phyloP scores from a whole-genome alignment of 2,888 invertebrate species.

The Litoditis marina region DNA sequence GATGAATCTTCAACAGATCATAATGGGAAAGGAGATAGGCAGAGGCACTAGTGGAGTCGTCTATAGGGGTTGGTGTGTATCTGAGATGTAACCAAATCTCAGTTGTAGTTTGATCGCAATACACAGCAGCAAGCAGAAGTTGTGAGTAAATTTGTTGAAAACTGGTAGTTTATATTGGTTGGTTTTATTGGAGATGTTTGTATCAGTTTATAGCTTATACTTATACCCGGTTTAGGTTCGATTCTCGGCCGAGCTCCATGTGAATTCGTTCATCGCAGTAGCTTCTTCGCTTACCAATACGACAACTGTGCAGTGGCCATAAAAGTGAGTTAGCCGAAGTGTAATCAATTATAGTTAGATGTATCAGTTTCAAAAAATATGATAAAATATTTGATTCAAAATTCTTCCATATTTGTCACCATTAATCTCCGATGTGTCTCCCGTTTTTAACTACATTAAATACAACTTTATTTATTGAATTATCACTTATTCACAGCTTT shows the following conservation, averaged over 20 bases:
- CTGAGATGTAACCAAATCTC: not conserved
- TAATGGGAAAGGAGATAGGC: slow-evolving; percentile 9
- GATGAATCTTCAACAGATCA: slow-evolving; percentile 16
- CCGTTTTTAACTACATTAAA: too few species aligned
- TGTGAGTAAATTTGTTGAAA: too few species aligned
- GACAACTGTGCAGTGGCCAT: slow-evolving; percentile 16
- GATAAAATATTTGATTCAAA: not conserved
- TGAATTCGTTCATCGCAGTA: slow-evolving; percentile 11
- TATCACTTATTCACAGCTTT: too few species aligned
- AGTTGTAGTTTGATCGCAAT: too few species aligned
- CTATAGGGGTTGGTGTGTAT: slow-evolving; percentile 8
- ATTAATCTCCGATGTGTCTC: too few species aligned
- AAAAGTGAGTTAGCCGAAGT: slow-evolving; percentile 5
- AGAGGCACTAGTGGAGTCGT: slow-evolving; percentile 13
- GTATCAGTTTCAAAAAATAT: too few species aligned
- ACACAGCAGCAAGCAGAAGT: too few species aligned
- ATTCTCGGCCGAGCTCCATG: slow-evolving; percentile 15
- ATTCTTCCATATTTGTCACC: not conserved
- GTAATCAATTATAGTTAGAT: too few species aligned
- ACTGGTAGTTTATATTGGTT: too few species aligned
- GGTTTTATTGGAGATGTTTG: too few species aligned
- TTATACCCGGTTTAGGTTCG: slow-evolving; percentile 1
- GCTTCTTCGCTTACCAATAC: slow-evolving; percentile 15
- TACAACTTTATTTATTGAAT: too few species aligned
- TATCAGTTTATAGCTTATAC: not conserved